These are phyloP conservation scores for Mesoligia furuncula DNA, from an alignment of 2,888 invertebrate genomes.

Conservation along the genomic window DNA sequence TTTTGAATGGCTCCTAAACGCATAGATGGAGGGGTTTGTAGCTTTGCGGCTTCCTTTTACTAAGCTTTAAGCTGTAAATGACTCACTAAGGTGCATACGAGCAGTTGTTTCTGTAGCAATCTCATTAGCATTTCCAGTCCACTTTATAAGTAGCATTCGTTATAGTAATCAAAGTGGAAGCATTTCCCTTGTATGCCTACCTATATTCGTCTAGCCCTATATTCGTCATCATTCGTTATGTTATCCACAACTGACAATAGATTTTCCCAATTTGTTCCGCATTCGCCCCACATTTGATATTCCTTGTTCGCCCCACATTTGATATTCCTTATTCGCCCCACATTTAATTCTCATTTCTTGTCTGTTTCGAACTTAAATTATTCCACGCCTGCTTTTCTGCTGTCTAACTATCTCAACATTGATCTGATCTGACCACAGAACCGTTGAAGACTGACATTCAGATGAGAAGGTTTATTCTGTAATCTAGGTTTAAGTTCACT, in stretches of 20 bases:
- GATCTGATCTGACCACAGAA: not conserved
- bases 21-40: slow-evolving; percentile 3
- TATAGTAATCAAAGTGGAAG: not conserved
- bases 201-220: not conserved
- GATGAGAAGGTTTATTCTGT: not conserved
- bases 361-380: not conserved
- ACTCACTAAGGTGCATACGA: slow-evolving; percentile 26
- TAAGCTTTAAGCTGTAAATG: slow-evolving; percentile 18
- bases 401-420: slow-evolving; percentile 10
- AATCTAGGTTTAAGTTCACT: slow-evolving; percentile 1
- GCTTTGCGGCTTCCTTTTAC: not conserved
- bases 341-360: not conserved
- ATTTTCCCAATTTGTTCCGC: not conserved
- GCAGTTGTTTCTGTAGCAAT: slow-evolving; percentile 33
- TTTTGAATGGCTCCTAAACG: not conserved
- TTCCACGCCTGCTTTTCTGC: not conserved
- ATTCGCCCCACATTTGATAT: not conserved
- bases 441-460: not conserved
- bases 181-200: not conserved
- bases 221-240: not conserved
- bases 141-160: slow-evolving; percentile 1
- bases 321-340: not conserved
- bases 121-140: slow-evolving; percentile 20
- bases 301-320: not conserved
- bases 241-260: not conserved